Conservation (phyloP, 2,888 invertebrate species). For the Pyralis farinalis region DNA sequence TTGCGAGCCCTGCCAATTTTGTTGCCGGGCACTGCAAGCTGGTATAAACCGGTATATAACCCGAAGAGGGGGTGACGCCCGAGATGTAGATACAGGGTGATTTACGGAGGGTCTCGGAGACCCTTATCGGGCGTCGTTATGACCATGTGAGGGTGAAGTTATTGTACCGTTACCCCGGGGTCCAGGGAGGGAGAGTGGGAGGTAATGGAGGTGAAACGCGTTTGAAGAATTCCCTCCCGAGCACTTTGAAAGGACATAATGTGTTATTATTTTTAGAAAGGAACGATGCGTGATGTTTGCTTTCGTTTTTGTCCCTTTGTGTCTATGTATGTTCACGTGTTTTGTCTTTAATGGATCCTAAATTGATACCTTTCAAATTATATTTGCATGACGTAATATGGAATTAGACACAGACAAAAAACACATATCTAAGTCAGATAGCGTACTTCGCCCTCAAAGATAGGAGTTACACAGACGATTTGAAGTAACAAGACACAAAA, state of each 20-base stretch:
- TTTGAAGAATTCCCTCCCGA: slow-evolving; percentile 46
- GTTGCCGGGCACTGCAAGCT: neutral
- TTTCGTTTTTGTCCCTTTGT: slow-evolving; percentile 48
- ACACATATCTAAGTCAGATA: too few relatives aligned
- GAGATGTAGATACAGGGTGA: slow-evolving; percentile 68
- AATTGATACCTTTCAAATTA: neutral
- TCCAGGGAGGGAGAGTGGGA: slow-evolving; percentile 30
- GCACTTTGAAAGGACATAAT: slow-evolving; percentile 70
- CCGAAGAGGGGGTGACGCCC: slow-evolving; percentile 60
- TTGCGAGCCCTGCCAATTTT: neutral
- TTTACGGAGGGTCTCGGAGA: slow-evolving; percentile 73
- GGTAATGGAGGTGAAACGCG: slow-evolving; percentile 43
- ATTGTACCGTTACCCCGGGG: slow-evolving; percentile 53
- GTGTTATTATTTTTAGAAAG: slow-evolving; percentile 70
- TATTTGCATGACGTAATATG: neutral
- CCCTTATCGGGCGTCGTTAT: slow-evolving; percentile 79
- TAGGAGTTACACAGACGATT: too few relatives aligned
- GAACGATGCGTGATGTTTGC: slow-evolving; percentile 45
- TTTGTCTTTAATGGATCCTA: neutral
- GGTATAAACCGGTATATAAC: slow-evolving; percentile 43
- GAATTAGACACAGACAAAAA: too few relatives aligned
- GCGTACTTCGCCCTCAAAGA: too few relatives aligned
- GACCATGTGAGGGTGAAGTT: slow-evolving; percentile 79
- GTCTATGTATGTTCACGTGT: slow-evolving; percentile 11
- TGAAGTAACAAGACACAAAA: too few relatives aligned